phyloP scores from a whole-genome alignment of 2,797 vertebrate genomes.

The Paguma larvata region DNA sequence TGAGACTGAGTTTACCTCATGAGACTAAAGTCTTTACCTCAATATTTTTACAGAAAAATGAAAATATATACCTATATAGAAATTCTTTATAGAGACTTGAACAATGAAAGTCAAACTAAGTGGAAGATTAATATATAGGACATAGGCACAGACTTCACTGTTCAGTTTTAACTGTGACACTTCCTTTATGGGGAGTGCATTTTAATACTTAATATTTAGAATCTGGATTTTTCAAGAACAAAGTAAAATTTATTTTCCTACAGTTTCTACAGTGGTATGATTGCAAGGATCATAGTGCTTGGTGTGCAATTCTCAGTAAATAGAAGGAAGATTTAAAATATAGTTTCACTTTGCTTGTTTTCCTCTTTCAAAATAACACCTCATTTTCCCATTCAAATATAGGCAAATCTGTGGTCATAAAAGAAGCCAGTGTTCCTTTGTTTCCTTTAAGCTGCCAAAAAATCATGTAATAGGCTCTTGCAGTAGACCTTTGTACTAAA shows the following conservation, averaged over 20 bases:
- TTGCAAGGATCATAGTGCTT: neutral
- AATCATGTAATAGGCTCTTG: neutral
- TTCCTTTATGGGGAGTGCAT: neutral
- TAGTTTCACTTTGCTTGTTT: conserved; percentile 5
- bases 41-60: neutral
- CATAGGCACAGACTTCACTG: neutral
- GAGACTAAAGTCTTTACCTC: neutral
- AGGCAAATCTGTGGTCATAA: neutral
- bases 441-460: neutral
- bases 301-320: neutral
- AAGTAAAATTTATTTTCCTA: neutral
- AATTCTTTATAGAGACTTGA: neutral
- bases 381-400: conserved; percentile 2
- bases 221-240: neutral
- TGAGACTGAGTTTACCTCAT: neutral
- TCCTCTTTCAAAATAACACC: neutral
- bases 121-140: neutral
- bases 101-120: neutral
- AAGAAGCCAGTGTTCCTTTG: neutral
- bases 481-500: conserved; percentile 11
- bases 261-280: neutral
- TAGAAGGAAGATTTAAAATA: conserved; percentile 15
- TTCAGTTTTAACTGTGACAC: neutral
- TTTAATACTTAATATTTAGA: neutral
- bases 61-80: neutral